Conservation (phyloP, 2,888 invertebrate species). For the Phaonia tiefii region DNA sequence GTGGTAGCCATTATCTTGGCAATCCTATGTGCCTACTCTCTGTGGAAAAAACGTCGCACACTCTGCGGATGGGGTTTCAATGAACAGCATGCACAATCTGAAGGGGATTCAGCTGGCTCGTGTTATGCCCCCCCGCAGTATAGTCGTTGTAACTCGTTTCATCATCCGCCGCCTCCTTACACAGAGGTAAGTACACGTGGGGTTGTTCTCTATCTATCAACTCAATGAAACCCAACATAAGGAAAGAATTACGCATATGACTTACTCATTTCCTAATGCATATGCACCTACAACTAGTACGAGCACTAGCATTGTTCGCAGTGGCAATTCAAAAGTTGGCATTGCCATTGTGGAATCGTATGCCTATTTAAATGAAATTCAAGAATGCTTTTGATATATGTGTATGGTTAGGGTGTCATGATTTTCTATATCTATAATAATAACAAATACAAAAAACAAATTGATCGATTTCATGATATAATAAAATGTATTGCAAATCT, state of each 20-base stretch:
- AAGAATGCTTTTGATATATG: too few relatives aligned
- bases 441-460: too few relatives aligned
- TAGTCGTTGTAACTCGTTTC: constrained; percentile 91
- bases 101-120: constrained; percentile 89
- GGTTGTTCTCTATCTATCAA: neutral
- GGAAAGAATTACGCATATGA: constrained; percentile 19
- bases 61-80: constrained; percentile 81
- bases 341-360: too few relatives aligned
- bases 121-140: constrained; percentile 92
- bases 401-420: too few relatives aligned
- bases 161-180: constrained; percentile 91
- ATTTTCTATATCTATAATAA: too few relatives aligned
- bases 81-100: constrained; percentile 83
- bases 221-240: neutral
- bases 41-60: constrained; percentile 83
- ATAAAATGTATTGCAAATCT: too few relatives aligned
- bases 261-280: neutral
- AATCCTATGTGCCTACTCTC: constrained; percentile 86
- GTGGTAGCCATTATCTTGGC: constrained; percentile 87
- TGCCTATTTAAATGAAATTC: too few relatives aligned
- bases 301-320: too few relatives aligned
- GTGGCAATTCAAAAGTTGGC: too few relatives aligned
- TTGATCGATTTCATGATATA: too few relatives aligned
- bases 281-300: neutral
- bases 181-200: constrained; percentile 84